A percentile compares a stretch with the other conserved stretches of the same genome.
phyloP scores from a whole-genome alignment of 2,888 invertebrate species.

The Caenorhabditis zanzibari region DNA sequence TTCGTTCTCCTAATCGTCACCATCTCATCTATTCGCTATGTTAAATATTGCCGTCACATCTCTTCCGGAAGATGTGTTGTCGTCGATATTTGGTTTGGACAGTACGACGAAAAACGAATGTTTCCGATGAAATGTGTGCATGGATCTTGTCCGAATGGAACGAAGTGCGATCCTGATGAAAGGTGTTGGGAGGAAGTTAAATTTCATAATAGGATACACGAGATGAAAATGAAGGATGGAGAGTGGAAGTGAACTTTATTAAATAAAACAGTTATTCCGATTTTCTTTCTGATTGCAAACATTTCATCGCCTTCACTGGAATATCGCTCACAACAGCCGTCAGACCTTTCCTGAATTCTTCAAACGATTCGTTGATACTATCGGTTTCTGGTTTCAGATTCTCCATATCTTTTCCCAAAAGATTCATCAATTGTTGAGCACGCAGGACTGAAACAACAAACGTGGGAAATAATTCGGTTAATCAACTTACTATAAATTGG shows the following conservation, averaged over 20 bases:
- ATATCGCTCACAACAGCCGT: constrained; percentile 10
- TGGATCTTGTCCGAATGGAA: constrained; percentile 30
- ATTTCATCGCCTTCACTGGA: constrained; percentile 34
- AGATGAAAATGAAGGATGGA: constrained; percentile 16
- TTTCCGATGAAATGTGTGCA: constrained; percentile 51
- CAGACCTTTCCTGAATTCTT: constrained; percentile 12
- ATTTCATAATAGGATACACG: background rate
- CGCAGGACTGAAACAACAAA: constrained; percentile 27
- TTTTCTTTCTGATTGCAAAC: constrained; percentile 7
- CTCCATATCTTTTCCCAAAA: constrained; percentile 31
- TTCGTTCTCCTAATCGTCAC: background rate
- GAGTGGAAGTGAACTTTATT: constrained; percentile 20
- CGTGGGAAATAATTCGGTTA: background rate
- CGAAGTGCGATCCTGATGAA: constrained; percentile 16
- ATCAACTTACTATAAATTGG: constrained; percentile 23
- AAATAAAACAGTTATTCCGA: background rate
- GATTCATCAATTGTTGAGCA: constrained; percentile 28
- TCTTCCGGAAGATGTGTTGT: constrained; percentile 15
- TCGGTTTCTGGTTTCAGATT: constrained; percentile 27
- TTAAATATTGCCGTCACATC: constrained; percentile 24
- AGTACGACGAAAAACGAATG: constrained; percentile 14
- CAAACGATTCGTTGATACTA: constrained; percentile 5
- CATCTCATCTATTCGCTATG: constrained; percentile 1
- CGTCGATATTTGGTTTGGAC: constrained; percentile 49
- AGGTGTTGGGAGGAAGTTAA: constrained; percentile 42